Conservation (phyloP, 2,113 vertebrate genomes). For the Peromyscus maniculatus region DNA sequence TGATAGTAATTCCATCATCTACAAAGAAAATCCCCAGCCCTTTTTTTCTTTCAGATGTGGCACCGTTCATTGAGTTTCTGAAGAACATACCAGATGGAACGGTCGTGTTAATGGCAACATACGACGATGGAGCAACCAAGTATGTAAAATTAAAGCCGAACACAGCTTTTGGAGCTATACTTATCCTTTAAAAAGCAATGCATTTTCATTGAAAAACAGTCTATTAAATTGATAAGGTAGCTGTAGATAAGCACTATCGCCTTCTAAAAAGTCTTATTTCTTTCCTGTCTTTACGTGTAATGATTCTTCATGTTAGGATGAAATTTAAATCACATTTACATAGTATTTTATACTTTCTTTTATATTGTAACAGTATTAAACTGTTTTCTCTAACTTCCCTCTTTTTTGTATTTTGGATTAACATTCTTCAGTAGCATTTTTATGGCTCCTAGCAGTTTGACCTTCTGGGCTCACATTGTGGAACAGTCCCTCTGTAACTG, state of each 20-base stretch:
- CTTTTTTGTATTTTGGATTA: not conserved
- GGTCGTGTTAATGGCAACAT: conserved; percentile 96
- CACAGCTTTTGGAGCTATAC: not conserved
- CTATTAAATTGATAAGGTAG: not conserved
- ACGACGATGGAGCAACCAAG: conserved; percentile 96
- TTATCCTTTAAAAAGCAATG: not conserved
- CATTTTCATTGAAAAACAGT: not conserved
- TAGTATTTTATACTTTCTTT: not conserved
- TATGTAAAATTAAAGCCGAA: conserved; percentile 83
- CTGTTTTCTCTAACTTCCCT: not conserved
- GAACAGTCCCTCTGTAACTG: not conserved
- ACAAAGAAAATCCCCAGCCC: not conserved
- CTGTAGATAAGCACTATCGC: not conserved
- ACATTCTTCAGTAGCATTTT: not conserved
- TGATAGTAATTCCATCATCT: not conserved
- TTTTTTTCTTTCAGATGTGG: conserved; percentile 90
- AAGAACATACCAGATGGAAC: conserved; percentile 95
- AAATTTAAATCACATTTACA: not conserved
- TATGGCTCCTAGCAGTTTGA: not conserved
- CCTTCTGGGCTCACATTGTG: not conserved
- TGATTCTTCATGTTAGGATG: not conserved
- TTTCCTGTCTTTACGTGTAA: not conserved
- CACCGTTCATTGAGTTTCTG: conserved; percentile 93
- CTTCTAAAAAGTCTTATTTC: not conserved
- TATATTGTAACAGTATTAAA: not conserved